Evolutionary conservation across 1,140 invertebrate genomes (phyloP), one percentile per base, ranked within the genome.

Genomic region (Drosophila elegans): DNA sequence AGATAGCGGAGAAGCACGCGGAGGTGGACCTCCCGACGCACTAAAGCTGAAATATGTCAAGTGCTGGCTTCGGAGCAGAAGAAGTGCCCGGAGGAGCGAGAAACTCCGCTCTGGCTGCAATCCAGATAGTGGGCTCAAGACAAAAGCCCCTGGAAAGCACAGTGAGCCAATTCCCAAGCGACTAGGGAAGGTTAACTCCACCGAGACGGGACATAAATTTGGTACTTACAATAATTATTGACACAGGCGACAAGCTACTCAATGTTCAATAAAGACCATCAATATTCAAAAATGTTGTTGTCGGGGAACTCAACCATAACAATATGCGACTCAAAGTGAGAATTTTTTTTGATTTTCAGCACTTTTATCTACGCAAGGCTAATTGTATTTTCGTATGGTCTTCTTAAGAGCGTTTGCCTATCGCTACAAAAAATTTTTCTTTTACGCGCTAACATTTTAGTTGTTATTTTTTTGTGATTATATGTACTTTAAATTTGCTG

Each of bases 41-140:
- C 38, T 36, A 63, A 74, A 80, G 55, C 59, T 63, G 52, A 62
- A 78, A 63, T 82, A 68, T 82, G 79, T 82, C 79, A 82, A 82
- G 74, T 60, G 45, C 21, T 52, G 62, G 34, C 62, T 55, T 27
- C 5, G 48, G 42, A 48, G 34, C 42, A 48, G 41, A 69, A 25
- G 21, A 54, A 54, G 36, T 32, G 39, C 36, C 12, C 13, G 25
- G 7, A 45, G 21, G 10, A 27, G 44, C 21, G 11, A 21, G 21
- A 29, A 46, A 9, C 60, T 13, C 9, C 7, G 9, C 60, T 13
- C 9, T 4, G 9, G 10, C 32, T 38, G 9, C 27, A 13, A 21
- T 62, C 7, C 10, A 16, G 42, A 56, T 27, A 55, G 9, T 6
- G 11, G 11, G 21, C 9, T n/a, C n/a, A 5, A 53, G 46, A 13